Evolutionary conservation across 1,140 invertebrate genomes (phyloP).

Genomic region (Drosophila bifasciata): DNA sequence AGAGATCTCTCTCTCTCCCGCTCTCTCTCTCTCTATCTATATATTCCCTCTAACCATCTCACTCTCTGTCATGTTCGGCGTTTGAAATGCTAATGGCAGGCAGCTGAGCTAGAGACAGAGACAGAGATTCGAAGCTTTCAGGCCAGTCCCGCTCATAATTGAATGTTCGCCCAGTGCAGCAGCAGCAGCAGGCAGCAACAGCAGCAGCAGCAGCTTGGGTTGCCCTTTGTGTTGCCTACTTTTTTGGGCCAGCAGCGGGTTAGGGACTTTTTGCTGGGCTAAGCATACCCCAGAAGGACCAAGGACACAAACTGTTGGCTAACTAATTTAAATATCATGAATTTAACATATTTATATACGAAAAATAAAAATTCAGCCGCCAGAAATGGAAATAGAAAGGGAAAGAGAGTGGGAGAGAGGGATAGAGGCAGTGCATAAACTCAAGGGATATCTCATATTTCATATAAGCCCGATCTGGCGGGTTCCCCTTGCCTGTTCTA

Average conservation of each 20-base stretch:
- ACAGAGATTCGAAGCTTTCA: constrained; percentile 13
- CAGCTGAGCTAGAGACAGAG: constrained; percentile 39
- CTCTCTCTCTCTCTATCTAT: neutral
- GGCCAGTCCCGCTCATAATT: constrained; percentile 65
- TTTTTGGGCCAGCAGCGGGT: constrained; percentile 51
- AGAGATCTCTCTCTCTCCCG: constrained; percentile 12
- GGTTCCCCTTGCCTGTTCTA: constrained; percentile 2
- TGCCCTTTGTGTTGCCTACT: constrained; percentile 47
- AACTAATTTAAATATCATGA: constrained; percentile 82
- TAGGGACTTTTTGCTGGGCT: neutral
- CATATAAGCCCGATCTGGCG: constrained; percentile 31
- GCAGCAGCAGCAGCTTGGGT: constrained; percentile 29
- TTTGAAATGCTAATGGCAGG: constrained; percentile 71
- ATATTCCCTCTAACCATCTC: no score
- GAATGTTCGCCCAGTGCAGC: constrained; percentile 71
- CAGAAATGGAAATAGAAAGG: constrained; percentile 1
- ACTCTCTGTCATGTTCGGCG: neutral
- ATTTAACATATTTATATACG: constrained; percentile 72
- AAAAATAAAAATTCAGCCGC: constrained; percentile 7
- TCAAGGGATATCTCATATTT: constrained; percentile 52
- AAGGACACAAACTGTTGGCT: constrained; percentile 60
- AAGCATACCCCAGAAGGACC: constrained; percentile 14
- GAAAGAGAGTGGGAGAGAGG: constrained; percentile 3
- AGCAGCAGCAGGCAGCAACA: neutral
- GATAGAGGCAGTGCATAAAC: neutral